Evolutionary conservation across 2,113 vertebrate genomes (phyloP).

Genomic region (Perccottus glenii): DNA sequence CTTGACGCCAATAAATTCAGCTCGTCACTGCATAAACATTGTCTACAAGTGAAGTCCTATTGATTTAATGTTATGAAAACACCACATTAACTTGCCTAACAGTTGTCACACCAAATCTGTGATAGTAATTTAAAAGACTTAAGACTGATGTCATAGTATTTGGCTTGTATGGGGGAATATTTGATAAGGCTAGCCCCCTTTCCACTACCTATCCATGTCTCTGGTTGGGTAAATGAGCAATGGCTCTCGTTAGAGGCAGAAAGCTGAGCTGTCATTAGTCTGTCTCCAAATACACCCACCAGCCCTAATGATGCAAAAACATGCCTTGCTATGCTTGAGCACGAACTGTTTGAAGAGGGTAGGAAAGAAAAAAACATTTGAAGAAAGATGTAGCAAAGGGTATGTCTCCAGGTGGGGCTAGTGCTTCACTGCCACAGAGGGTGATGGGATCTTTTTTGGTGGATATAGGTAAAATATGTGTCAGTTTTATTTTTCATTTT

Average conservation of each 20-base stretch:
- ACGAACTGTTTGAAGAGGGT: constrained; percentile 61
- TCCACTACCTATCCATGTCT: constrained; percentile 35
- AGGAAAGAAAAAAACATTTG: constrained; percentile 48
- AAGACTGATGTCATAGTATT: constrained; percentile 38
- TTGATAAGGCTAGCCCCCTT: constrained; percentile 44
- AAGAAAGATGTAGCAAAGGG: constrained; percentile 51
- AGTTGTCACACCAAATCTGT: constrained; percentile 45
- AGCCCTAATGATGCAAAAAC: constrained; percentile 74
- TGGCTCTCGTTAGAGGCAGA: constrained; percentile 61
- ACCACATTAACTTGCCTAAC: constrained; percentile 46
- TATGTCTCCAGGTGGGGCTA: constrained; percentile 52
- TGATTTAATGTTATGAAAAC: constrained; percentile 52
- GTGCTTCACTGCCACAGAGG: constrained; percentile 38
- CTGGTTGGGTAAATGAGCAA: constrained; percentile 59
- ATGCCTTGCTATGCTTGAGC: constrained; percentile 59
- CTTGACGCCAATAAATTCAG: constrained; percentile 38
- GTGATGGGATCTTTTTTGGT: constrained; percentile 26
- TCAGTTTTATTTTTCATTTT: constrained; percentile 58
- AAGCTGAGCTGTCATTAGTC: constrained; percentile 68
- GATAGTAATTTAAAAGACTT: constrained; percentile 41
- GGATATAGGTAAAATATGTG: constrained; percentile 10
- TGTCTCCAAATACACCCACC: constrained; percentile 67
- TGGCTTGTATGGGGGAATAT: constrained; percentile 36
- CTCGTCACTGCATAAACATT: constrained; percentile 27
- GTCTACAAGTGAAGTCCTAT: constrained; percentile 35